Conservation (phyloP, 2,113 vertebrate genomes). For the Stictonetta naevosa region DNA sequence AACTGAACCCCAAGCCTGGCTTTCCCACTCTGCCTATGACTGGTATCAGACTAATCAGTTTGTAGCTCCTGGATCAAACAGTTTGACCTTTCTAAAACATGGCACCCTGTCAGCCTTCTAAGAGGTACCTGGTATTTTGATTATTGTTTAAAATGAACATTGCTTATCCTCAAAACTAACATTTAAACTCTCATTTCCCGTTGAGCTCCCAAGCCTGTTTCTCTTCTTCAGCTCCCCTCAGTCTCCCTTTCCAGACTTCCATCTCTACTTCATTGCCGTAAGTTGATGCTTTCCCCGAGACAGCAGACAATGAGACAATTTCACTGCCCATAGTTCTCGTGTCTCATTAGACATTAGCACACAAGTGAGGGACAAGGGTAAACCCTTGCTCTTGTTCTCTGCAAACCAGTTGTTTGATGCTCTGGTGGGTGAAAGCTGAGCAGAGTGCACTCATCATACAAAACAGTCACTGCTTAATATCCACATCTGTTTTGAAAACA, state of each 20-base stretch:
- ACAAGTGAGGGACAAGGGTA: fast-evolving
- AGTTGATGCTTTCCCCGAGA: neutral
- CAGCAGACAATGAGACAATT: neutral
- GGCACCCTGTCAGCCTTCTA: neutral
- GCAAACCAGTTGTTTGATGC: neutral
- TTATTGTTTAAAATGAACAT: neutral
- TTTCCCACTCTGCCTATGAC: neutral
- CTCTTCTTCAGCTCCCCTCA: neutral
- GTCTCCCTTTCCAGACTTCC: neutral
- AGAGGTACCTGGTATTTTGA: neutral
- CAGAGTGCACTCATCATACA: fast-evolving
- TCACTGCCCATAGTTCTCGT: neutral
- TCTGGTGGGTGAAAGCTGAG: neutral
- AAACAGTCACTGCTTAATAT: neutral
- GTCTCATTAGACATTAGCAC: neutral
- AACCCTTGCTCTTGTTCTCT: neutral
- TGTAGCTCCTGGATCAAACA: neutral
- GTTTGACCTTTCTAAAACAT: neutral
- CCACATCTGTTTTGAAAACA: neutral
- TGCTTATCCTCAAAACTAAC: neutral
- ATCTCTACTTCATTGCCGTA: neutral
- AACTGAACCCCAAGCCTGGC: neutral
- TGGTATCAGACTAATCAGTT: neutral
- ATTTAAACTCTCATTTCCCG: neutral
- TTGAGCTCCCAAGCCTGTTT: neutral